Percentiles rank a stretch among this genome's conserved stretches.
Evolutionary conservation across 1,140 invertebrate species (phyloP).

Genomic region (Berghia stephanieae): DNA sequence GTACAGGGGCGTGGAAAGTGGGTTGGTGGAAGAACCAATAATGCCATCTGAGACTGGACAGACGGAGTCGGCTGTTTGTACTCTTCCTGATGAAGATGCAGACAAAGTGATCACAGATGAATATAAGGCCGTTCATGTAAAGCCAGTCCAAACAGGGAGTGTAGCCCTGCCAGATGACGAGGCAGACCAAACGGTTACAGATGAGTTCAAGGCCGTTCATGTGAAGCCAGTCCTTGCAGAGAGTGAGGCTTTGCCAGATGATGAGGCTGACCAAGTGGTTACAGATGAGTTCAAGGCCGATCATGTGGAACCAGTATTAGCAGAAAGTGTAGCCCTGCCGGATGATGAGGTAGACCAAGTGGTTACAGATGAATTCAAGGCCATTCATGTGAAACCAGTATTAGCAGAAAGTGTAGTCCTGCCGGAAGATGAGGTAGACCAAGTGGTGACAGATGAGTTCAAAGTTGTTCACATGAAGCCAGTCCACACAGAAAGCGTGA

Average conservation of each 20-base stretch:
- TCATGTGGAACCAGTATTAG: neutral
- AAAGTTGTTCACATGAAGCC: neutral
- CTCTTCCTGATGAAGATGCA: conserved; percentile 14
- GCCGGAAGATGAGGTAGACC: conserved; percentile 28
- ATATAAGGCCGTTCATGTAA: neutral
- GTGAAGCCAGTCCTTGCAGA: neutral
- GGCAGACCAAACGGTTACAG: neutral
- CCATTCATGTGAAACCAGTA: neutral
- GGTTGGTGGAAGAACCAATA: neutral
- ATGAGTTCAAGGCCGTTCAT: neutral
- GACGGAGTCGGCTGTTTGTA: neutral
- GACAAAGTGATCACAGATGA: conserved; percentile 6
- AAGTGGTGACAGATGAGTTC: neutral
- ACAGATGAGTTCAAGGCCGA: neutral
- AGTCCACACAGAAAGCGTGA: neutral
- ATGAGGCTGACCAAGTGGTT: conserved; percentile 22
- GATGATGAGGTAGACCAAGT: conserved; percentile 26
- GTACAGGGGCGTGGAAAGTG: neutral
- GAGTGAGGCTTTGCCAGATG: neutral
- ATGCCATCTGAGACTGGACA: neutral
- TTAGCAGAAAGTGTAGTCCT: neutral
- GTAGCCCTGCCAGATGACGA: conserved; percentile 14
- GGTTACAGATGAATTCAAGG: neutral
- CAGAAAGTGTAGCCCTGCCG: neutral
- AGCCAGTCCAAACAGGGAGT: neutral